These are phyloP conservation scores for Mythimna ferrago DNA, from an alignment of 2,888 invertebrate species.

Conservation along the genomic window DNA sequence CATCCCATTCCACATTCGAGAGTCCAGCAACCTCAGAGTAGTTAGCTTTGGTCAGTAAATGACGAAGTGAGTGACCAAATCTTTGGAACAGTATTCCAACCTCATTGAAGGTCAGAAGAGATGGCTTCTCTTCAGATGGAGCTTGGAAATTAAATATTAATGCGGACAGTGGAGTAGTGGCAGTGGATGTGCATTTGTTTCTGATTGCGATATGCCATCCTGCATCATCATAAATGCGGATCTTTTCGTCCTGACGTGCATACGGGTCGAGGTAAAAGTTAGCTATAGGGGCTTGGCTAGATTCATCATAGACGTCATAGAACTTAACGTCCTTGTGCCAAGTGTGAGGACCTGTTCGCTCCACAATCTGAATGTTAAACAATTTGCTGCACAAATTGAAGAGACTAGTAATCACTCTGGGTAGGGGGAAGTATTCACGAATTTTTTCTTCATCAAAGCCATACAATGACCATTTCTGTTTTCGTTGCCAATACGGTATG, in stretches of 20 bases:
- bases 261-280: slow-evolving; percentile 97
- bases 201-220: slow-evolving; percentile 96
- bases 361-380: slow-evolving; percentile 94
- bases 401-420: slow-evolving; percentile 94
- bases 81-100: slow-evolving; percentile 94
- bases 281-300: slow-evolving; percentile 92
- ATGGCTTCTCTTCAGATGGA: slow-evolving; percentile 91
- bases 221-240: slow-evolving; percentile 90
- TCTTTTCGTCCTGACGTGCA: slow-evolving; percentile 92
- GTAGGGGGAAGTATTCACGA: slow-evolving; percentile 95
- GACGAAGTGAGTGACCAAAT: slow-evolving; percentile 97
- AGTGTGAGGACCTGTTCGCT: slow-evolving; percentile 92
- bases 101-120: slow-evolving; percentile 94
- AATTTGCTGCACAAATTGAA: slow-evolving; percentile 94
- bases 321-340: slow-evolving; percentile 97
- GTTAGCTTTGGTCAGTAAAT: slow-evolving; percentile 95
- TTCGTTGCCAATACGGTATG: slow-evolving; percentile 96
- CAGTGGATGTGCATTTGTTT: slow-evolving; percentile 92
- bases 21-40: slow-evolving; percentile 96
- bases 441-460: slow-evolving; percentile 93
- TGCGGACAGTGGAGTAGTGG: slow-evolving; percentile 94
- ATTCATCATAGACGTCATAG: slow-evolving; percentile 94
- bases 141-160: slow-evolving; percentile 96
- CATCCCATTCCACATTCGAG: slow-evolving; percentile 98
- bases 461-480: slow-evolving; percentile 92